Evolutionary conservation across 2,797 vertebrate species (phyloP), one percentile per base, ranked within the genome.

Genomic region (Huso huso): DNA sequence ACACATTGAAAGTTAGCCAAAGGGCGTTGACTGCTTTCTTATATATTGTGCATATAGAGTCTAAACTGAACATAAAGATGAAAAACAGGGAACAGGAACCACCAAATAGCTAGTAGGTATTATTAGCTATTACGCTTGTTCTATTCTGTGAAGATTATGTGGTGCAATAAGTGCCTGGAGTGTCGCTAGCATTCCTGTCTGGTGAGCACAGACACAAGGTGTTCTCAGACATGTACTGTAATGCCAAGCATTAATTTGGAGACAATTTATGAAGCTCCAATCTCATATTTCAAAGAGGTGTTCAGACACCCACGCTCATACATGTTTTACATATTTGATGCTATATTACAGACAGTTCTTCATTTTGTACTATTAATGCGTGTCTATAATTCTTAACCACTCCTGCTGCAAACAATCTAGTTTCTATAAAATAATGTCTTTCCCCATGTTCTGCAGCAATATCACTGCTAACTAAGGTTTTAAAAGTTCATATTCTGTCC

Each of bases 251-350:
- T 80, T 81, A 73, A 84, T 77, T 78, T 75, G 75, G 71, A 80
- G 78, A 83, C 64, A 78, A 74, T 80, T 83, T 79, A 74, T 80
- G 77, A 84, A 84, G 74, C 77, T 72, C 72, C 70, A 55, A 68
- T 83, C 72, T 88, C 81, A 23, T 6, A 73, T 88, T 90, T 89
- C 84, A 87, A 84, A 86, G 64, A 70, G 75, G 61, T 65, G 66
- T 66, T 78, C 68, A 69, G 71, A 84, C 72, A 79, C 84, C 83
- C 82, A 83, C 70, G 75, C 79, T 66, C 70, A 65, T 78, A 70
- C 74, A 64, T 78, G 71, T 68, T 62, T 78, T 76, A 79, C 82
- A 83, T 84, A 78, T 78, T 76, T 83, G 73, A 76, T 71, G 75
- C 70, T 67, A 68, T 68, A 69, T 73, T 70, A 75, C 66, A 80